A percentile compares a stretch with the other conserved stretches of the same genome.
Evolutionary conservation across 2,797 vertebrate genomes (phyloP).

Genomic region (Oophaga sylvatica): DNA sequence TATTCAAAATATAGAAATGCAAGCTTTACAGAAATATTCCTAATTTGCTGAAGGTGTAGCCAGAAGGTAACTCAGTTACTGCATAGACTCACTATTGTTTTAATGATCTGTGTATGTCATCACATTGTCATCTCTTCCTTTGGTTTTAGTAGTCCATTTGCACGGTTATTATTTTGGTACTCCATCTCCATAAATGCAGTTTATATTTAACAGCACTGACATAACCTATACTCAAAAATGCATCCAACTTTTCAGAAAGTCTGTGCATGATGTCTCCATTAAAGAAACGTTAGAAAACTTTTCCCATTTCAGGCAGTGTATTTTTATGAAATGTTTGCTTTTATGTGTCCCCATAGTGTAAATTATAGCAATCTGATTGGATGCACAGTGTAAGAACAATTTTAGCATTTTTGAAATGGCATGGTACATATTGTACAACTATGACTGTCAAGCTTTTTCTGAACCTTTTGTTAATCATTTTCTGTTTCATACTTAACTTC

Average conservation of each 20-base stretch:
- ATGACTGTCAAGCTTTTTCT: conserved; percentile 27
- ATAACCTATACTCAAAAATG: neutral
- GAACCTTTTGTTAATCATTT: conserved; percentile 51
- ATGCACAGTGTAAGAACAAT: conserved; percentile 30
- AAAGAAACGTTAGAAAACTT: conserved; percentile 9
- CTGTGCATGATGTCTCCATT: conserved; percentile 11
- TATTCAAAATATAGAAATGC: conserved; percentile 7
- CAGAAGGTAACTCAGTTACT: neutral
- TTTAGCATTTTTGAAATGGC: conserved; percentile 45
- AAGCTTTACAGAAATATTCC: conserved; percentile 18
- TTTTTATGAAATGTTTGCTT: conserved; percentile 47
- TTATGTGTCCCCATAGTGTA: conserved; percentile 39
- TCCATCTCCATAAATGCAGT: neutral
- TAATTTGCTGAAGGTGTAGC: conserved; percentile 9
- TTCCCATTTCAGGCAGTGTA: neutral
- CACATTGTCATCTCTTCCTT: neutral
- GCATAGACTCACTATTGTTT: neutral
- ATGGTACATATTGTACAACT: conserved; percentile 43
- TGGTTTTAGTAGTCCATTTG: neutral
- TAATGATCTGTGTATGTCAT: conserved; percentile 9
- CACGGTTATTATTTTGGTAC: neutral
- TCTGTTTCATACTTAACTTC: conserved; percentile 49
- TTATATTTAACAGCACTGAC: conserved; percentile 9
- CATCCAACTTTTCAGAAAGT: conserved; percentile 4
- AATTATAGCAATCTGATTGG: conserved; percentile 50